phyloP scores from a whole-genome alignment of 2,888 invertebrate species.

The Tanypteryx hageni region DNA sequence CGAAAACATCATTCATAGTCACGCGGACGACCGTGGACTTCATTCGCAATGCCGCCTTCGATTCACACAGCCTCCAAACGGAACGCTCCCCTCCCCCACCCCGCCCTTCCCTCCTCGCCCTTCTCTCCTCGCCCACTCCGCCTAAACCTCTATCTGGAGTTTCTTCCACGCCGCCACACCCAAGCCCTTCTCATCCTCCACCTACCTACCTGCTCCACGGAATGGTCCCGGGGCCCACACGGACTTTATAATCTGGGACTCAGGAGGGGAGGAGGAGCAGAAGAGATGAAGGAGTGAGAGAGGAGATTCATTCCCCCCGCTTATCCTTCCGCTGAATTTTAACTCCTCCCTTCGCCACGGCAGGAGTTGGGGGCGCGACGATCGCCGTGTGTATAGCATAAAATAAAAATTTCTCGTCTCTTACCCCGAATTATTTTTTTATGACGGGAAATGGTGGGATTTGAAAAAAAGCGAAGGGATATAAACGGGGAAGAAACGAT shows the following conservation, averaged over 20 bases:
- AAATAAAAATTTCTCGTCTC: background rate
- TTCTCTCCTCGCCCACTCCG: background rate
- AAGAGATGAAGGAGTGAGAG: background rate
- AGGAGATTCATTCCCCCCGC: background rate
- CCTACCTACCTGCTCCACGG: background rate
- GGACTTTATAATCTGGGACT: background rate
- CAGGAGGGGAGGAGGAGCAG: background rate
- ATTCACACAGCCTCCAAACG: background rate
- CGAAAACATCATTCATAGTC: constrained; percentile 9
- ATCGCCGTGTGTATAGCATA: background rate
- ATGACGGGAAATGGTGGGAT: no score
- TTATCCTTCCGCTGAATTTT: background rate
- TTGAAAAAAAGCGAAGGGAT: no score
- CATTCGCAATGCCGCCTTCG: background rate
- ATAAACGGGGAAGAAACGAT: background rate
- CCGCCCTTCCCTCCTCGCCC: background rate
- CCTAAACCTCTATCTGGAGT: no score
- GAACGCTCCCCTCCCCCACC: background rate
- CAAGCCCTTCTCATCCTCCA: background rate
- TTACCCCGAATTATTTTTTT: no score
- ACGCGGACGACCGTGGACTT: background rate
- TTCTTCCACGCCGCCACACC: no score
- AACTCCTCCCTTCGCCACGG: background rate
- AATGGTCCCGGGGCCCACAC: background rate
- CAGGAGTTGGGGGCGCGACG: background rate